These are phyloP conservation scores for Drosophila santomea DNA, from an alignment of 1,140 invertebrate genomes.

Conservation along the genomic window DNA sequence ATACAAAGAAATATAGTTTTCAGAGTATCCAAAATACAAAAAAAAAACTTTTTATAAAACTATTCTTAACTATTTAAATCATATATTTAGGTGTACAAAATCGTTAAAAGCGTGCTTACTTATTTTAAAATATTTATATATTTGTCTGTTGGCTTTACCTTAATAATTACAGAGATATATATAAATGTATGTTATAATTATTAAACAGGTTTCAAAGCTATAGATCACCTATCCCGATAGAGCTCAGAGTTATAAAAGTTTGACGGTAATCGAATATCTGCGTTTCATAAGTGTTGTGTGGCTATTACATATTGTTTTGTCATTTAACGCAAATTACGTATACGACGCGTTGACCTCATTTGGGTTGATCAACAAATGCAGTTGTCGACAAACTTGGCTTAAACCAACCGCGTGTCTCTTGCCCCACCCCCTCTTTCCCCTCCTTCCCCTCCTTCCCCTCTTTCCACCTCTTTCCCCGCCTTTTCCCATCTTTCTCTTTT, in stretches of 20 bases:
- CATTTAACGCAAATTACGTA: conserved; percentile 74
- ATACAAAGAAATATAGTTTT: background rate
- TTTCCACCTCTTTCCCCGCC: background rate
- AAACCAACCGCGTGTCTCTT: conserved; percentile 14
- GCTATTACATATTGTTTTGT: conserved; percentile 42
- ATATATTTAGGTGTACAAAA: too few species aligned
- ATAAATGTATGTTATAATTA: too few species aligned
- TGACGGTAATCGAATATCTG: conserved; percentile 31
- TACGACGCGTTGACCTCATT: conserved; percentile 78
- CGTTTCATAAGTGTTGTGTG: conserved; percentile 62
- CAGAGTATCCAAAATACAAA: background rate
- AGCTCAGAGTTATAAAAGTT: background rate
- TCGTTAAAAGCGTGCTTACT: too few species aligned
- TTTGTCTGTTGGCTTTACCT: too few species aligned
- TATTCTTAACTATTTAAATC: too few species aligned
- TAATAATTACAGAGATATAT: too few species aligned
- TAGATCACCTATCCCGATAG: too few species aligned
- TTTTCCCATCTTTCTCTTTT: conserved; percentile 9
- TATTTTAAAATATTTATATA: too few species aligned
- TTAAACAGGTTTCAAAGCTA: too few species aligned
- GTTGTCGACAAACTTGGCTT: conserved; percentile 34
- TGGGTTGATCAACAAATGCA: conserved; percentile 44
- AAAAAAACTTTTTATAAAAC: background rate
- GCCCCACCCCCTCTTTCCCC: background rate
- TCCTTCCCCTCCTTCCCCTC: background rate